These are phyloP conservation scores for Molossus alvarezi DNA, from an alignment of 2,797 vertebrate genomes.

Conservation along the genomic window DNA sequence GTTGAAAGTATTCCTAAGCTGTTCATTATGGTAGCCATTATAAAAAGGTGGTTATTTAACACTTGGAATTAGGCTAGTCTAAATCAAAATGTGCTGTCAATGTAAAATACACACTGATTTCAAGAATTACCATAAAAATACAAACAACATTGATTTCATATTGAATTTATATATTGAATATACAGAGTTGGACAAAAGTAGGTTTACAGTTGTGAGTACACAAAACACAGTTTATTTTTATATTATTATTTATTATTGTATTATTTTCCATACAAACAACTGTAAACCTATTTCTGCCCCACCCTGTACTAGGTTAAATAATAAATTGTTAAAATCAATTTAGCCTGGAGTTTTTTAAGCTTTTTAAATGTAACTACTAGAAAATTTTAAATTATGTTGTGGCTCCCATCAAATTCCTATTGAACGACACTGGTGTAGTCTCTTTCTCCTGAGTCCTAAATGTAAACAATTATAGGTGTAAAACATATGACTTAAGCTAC, in stretches of 20 bases:
- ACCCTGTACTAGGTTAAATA: not conserved
- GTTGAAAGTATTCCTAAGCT: not conserved
- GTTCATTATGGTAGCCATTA: not conserved
- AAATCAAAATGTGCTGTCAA: not conserved
- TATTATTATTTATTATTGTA: not conserved
- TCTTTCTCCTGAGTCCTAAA: not conserved
- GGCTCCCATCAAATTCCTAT: not conserved
- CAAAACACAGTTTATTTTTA: not conserved
- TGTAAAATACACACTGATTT: slow-evolving; percentile 1
- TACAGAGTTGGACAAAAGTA: not conserved
- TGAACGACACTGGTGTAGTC: not conserved
- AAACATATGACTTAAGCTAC: not conserved
- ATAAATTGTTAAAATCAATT: slow-evolving; percentile 41
- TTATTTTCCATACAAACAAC: not conserved
- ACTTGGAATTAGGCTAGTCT: not conserved
- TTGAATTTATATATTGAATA: slow-evolving; percentile 8
- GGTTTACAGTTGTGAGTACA: not conserved
- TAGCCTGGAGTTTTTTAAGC: not conserved
- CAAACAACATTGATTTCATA: not conserved
- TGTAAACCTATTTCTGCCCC: not conserved
- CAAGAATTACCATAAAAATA: not conserved
- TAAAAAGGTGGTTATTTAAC: not conserved
- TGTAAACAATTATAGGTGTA: not conserved
- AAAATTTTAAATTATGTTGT: slow-evolving; percentile 12
- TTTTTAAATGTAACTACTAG: not conserved